phyloP scores from a whole-genome alignment of 2,888 invertebrate genomes.

The Drosophila seclusa region DNA sequence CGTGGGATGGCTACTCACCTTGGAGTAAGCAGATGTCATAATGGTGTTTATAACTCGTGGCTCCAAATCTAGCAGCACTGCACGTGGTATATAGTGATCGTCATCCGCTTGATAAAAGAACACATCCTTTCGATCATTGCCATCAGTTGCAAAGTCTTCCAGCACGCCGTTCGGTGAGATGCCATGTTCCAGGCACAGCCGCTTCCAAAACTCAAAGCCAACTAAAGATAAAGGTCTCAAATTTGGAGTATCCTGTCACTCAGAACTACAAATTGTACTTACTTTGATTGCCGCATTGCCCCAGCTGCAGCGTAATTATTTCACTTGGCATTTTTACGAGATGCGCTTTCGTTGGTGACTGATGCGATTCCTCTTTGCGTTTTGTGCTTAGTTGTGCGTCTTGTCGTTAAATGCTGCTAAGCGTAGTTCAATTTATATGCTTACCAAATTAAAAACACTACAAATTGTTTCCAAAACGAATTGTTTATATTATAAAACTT shows the following conservation, averaged over 20 bases:
- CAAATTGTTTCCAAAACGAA: constrained; percentile 11
- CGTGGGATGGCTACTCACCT: constrained; percentile 85
- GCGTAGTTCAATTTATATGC: constrained; percentile 29
- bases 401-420: neutral
- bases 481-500: constrained; percentile 50
- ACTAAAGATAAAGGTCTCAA: constrained; percentile 84
- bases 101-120: constrained; percentile 99
- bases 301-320: constrained; percentile 99
- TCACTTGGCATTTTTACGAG: constrained; percentile 94
- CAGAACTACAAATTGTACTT: constrained; percentile 82
- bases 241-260: neutral
- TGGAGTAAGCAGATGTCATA: constrained; percentile 97
- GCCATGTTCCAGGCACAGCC: constrained; percentile 98
- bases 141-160: constrained; percentile 95
- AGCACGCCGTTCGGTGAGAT: constrained; percentile 98
- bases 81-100: constrained; percentile 98
- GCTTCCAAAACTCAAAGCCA: constrained; percentile 99
- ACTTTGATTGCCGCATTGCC: constrained; percentile 99
- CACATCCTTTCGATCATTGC: constrained; percentile 98
- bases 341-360: constrained; percentile 15
- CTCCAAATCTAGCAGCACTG: constrained; percentile 97
- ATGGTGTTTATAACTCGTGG: constrained; percentile 99
- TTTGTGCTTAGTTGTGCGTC: constrained; percentile 10
- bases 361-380: constrained; percentile 5
- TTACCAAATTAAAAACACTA: constrained; percentile 16